Evolutionary conservation across 2,113 vertebrate genomes (phyloP).

Genomic region (Coturnix japonica): DNA sequence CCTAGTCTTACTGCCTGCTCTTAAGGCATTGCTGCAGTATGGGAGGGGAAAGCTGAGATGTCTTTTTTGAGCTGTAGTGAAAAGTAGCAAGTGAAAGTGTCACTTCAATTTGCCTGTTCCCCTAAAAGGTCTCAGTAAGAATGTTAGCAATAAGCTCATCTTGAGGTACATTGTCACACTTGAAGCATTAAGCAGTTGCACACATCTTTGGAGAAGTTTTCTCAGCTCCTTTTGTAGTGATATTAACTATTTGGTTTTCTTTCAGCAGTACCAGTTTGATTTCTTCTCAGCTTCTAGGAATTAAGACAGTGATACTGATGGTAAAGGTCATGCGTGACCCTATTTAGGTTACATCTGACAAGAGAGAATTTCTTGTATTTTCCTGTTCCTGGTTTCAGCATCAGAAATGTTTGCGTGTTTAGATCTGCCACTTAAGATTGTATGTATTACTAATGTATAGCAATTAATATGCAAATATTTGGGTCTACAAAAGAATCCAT

Average conservation of each 20-base stretch:
- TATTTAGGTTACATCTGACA: neutral
- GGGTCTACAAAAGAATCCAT: neutral
- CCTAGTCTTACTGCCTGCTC: neutral
- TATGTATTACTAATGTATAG: neutral
- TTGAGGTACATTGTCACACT: neutral
- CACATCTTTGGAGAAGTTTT: neutral
- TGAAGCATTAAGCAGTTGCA: neutral
- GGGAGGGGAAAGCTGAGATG: neutral
- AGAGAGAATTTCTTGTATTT: neutral
- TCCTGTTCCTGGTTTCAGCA: neutral
- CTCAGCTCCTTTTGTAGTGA: neutral
- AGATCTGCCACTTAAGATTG: neutral
- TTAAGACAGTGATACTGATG: neutral
- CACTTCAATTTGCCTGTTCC: neutral
- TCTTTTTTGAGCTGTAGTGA: neutral
- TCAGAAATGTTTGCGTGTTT: fast-evolving
- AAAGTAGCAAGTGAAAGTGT: neutral
- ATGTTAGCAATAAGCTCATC: neutral
- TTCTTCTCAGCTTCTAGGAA: neutral
- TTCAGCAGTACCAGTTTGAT: neutral
- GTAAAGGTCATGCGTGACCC: neutral
- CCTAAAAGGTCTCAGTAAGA: neutral
- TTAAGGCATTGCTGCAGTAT: neutral
- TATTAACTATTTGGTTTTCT: neutral
- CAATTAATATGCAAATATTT: neutral